Evolutionary conservation across 92 coral and sea anemone species (phyloP).

Genomic region (Umimayanthus chanpuru): DNA sequence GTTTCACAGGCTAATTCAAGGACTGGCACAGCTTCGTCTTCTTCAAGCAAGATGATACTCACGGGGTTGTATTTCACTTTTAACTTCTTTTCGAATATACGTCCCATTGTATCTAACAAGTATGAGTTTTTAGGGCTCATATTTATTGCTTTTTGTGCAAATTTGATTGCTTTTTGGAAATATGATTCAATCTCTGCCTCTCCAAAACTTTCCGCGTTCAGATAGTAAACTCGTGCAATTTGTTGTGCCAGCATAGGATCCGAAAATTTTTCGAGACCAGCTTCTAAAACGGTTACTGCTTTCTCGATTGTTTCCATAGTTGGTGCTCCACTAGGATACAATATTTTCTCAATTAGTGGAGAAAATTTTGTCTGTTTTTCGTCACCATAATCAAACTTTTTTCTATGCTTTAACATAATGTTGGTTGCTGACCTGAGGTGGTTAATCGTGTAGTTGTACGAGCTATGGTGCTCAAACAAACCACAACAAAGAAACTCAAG

Average conservation of each 20-base stretch:
- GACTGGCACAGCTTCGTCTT: not conserved
- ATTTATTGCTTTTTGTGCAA: not conserved
- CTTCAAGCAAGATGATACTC: not conserved
- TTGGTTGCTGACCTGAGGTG: constrained; percentile 29
- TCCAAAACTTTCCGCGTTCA: constrained; percentile 25
- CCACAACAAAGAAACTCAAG: constrained; percentile 37
- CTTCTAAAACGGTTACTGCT: not conserved
- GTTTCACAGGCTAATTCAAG: constrained; percentile 23
- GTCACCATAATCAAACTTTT: constrained; percentile 53
- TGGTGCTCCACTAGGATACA: constrained; percentile 7
- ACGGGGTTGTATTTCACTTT: constrained; percentile 1
- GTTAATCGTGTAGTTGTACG: not conserved
- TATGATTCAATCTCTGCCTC: not conserved
- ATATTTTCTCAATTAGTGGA: constrained; percentile 54
- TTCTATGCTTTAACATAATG: constrained; percentile 50
- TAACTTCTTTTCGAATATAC: constrained; percentile 35
- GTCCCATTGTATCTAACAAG: constrained; percentile 51
- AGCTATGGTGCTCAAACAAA: not conserved
- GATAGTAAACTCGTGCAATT: constrained; percentile 47
- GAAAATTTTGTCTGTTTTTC: constrained; percentile 50
- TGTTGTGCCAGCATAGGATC: constrained; percentile 48
- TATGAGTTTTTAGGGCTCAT: constrained; percentile 1
- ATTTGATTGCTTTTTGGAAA: not conserved
- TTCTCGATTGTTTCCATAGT: too few relatives aligned
- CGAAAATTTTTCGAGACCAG: constrained; percentile 36